Evolutionary conservation across 2,113 vertebrate species (phyloP).

Genomic region (Eublepharis macularius): DNA sequence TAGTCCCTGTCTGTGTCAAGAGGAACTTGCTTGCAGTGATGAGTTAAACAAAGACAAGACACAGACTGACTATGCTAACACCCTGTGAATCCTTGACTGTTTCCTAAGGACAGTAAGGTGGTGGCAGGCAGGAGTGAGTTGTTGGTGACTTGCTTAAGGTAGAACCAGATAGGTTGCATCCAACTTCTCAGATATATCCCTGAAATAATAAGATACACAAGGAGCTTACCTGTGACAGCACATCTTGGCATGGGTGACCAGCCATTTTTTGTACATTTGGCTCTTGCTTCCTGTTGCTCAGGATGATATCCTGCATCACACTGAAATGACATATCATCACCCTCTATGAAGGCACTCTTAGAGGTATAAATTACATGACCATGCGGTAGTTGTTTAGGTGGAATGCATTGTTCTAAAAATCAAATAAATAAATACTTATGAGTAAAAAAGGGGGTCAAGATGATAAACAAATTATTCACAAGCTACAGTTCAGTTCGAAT

Average conservation of each 20-base stretch:
- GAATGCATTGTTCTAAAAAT: background rate
- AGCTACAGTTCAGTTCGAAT: background rate
- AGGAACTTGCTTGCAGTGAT: too few species aligned
- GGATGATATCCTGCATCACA: constrained; percentile 7
- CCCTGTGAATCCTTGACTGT: too few species aligned
- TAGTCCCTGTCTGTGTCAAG: too few species aligned
- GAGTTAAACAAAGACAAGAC: too few species aligned
- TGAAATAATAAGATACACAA: background rate
- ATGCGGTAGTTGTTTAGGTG: background rate
- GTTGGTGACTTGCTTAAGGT: background rate
- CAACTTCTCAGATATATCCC: background rate
- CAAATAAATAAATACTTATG: background rate
- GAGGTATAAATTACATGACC: background rate
- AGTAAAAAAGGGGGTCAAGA: background rate
- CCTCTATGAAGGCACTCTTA: background rate
- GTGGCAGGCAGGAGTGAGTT: too few species aligned
- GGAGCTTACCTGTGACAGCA: background rate
- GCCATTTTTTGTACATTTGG: background rate
- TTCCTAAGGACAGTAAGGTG: too few species aligned
- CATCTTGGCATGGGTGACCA: background rate
- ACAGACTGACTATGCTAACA: too few species aligned
- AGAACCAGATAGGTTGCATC: background rate
- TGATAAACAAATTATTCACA: background rate
- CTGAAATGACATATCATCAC: background rate
- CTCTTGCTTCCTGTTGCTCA: background rate